Evolutionary conservation across 2,113 vertebrate genomes (phyloP).

Genomic region (Xiphophorus couchianus): DNA sequence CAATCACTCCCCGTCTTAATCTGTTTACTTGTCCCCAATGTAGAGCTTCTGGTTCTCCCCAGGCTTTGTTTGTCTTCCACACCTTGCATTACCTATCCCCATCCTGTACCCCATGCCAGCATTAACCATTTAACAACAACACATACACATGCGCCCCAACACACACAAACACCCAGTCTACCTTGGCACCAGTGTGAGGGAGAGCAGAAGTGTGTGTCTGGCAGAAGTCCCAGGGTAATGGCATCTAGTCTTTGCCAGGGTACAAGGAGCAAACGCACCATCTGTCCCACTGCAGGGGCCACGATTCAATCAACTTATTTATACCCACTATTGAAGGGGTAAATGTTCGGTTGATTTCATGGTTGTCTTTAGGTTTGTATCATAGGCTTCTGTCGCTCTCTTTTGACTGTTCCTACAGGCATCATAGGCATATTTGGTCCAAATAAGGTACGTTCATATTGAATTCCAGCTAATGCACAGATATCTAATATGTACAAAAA

Average conservation of each 20-base stretch:
- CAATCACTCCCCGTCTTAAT: slow-evolving; percentile 39
- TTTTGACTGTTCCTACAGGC: neutral
- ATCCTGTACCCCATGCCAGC: neutral
- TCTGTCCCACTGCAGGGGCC: slow-evolving; percentile 64
- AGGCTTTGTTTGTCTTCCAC: slow-evolving; percentile 26
- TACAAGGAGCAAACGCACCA: slow-evolving; percentile 67
- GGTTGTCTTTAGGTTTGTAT: neutral
- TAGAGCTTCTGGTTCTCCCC: slow-evolving; percentile 1
- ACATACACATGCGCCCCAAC: neutral
- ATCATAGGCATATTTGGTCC: neutral
- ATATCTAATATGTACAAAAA: too few species aligned
- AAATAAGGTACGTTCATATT: neutral
- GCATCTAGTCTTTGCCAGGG: slow-evolving; percentile 62
- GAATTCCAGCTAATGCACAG: neutral
- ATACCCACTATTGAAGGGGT: slow-evolving; percentile 48
- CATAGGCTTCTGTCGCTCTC: neutral
- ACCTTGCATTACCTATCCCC: slow-evolving; percentile 1
- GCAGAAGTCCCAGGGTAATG: slow-evolving; percentile 67
- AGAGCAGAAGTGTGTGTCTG: slow-evolving; percentile 48
- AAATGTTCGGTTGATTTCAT: slow-evolving; percentile 41
- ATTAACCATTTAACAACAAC: slow-evolving; percentile 41
- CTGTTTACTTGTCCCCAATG: slow-evolving; percentile 11
- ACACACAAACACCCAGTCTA: slow-evolving; percentile 21
- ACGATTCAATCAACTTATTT: slow-evolving; percentile 55
- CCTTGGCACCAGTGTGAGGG: slow-evolving; percentile 54